Evolutionary conservation across 30 jellyfish, hydroid and myxozoan species (phyloP), one percentile per base, ranked within the genome.

Genomic region (Sanderia malayensis): DNA sequence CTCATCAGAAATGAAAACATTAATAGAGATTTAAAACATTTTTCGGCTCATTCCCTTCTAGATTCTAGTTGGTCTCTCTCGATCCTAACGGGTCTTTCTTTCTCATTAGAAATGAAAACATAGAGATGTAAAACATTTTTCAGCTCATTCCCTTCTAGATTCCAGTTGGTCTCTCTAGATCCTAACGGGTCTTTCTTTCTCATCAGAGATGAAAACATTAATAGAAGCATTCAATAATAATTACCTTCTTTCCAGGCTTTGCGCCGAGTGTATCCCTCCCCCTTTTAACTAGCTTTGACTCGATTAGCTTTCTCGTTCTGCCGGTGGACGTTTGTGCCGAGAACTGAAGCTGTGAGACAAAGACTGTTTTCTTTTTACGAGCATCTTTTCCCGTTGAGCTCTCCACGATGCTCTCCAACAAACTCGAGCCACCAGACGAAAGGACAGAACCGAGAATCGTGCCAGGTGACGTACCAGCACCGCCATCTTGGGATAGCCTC

Each of bases 241-340:
- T 57, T 29, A 86, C 96, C 94, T 86, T 86, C 29, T 86, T 77
- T 13, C 96, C 96, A 17, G 84, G 88, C 62, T 73, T 86, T n/a
- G 96, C 74, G 41, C 88, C 92, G 4, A 77, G 93, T 0, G 81
- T 66, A 67, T 73, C 87, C 70, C 90, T 70, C 52, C 96, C 96
- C 61, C 88, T 72, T 29, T 86, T 86, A 1, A 71, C 79, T 44
- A 86, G 73, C 75, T 79, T 86, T 32, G 93, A 70, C 45, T 77
- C 87, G 30, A 86, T 23, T 45, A 74, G 60, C 66, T 37, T 78
- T 52, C 84, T 77, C 0, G 93, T 72, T 20, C 85, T 33, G 7
- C 29, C 28, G 18, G 87, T 55, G 15, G 83, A 47, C 3, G 93
- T 76, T 18, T 70, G 88, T 15, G 96, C 96, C 2, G 96, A 86